Conservation (phyloP, 2,113 vertebrate species). For the Canis aureus region DNA sequence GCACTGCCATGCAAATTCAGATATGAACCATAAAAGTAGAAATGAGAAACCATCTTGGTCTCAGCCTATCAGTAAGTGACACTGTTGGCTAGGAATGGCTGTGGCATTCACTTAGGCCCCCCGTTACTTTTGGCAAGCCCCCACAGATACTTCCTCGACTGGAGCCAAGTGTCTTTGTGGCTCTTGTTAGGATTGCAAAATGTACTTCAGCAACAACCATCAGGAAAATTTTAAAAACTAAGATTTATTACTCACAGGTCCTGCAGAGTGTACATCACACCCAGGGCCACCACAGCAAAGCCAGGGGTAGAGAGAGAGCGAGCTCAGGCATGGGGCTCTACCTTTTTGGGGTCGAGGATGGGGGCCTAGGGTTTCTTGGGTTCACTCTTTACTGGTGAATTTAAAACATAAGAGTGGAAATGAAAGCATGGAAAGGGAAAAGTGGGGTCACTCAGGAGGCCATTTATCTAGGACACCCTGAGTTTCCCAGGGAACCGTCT, state of each 20-base stretch:
- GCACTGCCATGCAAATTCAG: not conserved
- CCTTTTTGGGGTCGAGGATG: not conserved
- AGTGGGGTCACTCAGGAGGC: not conserved
- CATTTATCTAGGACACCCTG: not conserved
- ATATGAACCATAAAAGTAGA: not conserved
- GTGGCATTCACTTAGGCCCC: not conserved
- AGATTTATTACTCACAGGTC: not conserved
- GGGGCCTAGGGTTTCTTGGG: not conserved
- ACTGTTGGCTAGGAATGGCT: not conserved
- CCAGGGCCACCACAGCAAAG: not conserved
- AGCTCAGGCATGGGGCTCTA: not conserved
- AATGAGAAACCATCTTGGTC: not conserved
- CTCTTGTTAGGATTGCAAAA: not conserved
- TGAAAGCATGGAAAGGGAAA: not conserved
- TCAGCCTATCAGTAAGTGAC: not conserved
- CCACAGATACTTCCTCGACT: fast-evolving
- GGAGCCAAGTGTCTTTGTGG: not conserved
- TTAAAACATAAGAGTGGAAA: not conserved
- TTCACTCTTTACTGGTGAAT: not conserved
- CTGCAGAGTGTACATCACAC: not conserved
- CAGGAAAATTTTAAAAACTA: not conserved
- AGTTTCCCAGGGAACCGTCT: not conserved
- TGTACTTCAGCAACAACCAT: not conserved
- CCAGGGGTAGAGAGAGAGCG: not conserved
- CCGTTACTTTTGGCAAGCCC: not conserved